Conservation (phyloP, 2,888 invertebrate species). For the Polyploca ridens region DNA sequence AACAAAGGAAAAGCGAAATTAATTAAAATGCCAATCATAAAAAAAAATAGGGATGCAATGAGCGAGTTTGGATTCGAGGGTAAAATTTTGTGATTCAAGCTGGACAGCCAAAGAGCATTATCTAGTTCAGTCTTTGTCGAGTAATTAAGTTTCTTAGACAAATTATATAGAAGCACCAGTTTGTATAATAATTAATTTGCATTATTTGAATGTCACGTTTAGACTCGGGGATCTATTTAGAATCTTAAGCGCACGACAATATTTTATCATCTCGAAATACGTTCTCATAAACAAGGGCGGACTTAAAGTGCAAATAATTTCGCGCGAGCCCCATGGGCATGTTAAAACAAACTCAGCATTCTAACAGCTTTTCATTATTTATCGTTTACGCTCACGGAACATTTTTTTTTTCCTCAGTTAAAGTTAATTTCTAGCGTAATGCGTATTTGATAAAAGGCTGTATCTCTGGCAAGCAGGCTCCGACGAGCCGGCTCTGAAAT, state of each 20-base stretch:
- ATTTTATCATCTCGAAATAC: conserved; percentile 61
- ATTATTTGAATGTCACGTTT: conserved; percentile 13
- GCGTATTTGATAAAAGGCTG: conserved; percentile 83
- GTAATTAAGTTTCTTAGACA: conserved; percentile 1
- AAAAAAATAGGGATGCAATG: conserved; percentile 55
- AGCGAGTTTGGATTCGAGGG: conserved; percentile 37
- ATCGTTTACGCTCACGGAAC: conserved; percentile 75
- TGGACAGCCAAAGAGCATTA: conserved; percentile 30
- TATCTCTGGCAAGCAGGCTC: conserved; percentile 82
- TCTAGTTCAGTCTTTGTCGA: background rate
- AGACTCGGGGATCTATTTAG: conserved; percentile 12
- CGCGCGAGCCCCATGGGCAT: conserved; percentile 74
- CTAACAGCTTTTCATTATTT: conserved; percentile 80
- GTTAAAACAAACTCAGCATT: conserved; percentile 78
- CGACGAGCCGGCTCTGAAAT: conserved; percentile 83
- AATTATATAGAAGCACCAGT: conserved; percentile 6
- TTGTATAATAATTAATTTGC: conserved; percentile 7
- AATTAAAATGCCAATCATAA: conserved; percentile 81
- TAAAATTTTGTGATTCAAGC: conserved; percentile 31
- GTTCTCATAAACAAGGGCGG: conserved; percentile 70
- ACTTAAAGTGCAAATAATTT: conserved; percentile 79
- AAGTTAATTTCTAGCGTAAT: conserved; percentile 83
- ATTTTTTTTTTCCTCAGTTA: conserved; percentile 64
- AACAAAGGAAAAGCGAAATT: conserved; percentile 85
- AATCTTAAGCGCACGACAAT: conserved; percentile 33